phyloP scores from a whole-genome alignment of 2,113 vertebrate genomes.

The Semnornis frantzii region DNA sequence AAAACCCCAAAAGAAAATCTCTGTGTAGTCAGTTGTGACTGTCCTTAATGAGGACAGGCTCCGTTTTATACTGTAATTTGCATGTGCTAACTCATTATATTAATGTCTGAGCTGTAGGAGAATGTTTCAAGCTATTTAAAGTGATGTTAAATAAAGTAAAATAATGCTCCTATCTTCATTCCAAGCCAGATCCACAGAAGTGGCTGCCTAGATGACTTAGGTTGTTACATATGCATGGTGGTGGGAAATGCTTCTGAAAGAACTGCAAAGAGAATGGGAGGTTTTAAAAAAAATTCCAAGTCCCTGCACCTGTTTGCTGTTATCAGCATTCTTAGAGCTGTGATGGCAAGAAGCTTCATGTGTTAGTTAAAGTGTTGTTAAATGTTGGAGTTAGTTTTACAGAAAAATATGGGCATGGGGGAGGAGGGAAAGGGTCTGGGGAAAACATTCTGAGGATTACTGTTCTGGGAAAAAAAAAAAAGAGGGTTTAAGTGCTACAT shows the following conservation, averaged over 20 bases:
- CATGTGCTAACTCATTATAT: neutral
- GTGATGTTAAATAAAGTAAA: slow-evolving; percentile 18
- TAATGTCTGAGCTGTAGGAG: neutral
- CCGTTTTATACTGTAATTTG: neutral
- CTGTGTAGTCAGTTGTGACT: neutral
- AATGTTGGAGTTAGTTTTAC: neutral
- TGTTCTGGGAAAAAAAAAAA: slow-evolving; percentile 14
- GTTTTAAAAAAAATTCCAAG: neutral
- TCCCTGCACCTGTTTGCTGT: neutral
- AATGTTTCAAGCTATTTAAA: slow-evolving; percentile 26
- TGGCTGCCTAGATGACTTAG: neutral
- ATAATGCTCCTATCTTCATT: neutral
- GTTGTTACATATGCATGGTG: neutral
- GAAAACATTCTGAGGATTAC: neutral
- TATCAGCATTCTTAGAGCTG: neutral
- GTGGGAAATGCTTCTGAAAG: neutral
- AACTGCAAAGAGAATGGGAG: neutral
- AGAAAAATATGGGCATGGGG: neutral
- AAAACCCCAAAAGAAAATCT: neutral
- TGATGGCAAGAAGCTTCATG: neutral
- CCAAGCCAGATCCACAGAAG: neutral
- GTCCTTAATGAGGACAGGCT: neutral
- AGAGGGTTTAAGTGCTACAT: neutral
- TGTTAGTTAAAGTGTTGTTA: neutral
- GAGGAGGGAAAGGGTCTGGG: neutral